These are phyloP conservation scores for Aegypius monachus DNA, from an alignment of 2,113 vertebrate species.

Conservation along the genomic window DNA sequence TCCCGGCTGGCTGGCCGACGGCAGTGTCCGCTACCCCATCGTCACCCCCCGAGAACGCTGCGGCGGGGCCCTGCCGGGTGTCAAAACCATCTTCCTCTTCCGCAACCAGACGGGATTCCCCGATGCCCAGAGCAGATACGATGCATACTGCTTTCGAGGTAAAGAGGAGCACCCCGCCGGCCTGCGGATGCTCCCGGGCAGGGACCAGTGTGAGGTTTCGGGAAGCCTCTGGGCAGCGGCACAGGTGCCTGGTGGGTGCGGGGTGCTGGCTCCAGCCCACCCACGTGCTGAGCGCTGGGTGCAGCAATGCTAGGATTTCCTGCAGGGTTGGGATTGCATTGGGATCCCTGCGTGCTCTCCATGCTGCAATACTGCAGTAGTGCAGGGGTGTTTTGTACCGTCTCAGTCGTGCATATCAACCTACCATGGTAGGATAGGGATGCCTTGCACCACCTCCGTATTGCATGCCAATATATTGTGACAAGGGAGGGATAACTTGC, in stretches of 20 bases:
- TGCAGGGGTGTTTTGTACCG: fast-evolving
- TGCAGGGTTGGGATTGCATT: fast-evolving
- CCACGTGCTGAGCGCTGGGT: fast-evolving
- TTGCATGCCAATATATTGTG: background rate
- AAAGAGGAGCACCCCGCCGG: background rate
- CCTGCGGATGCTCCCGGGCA: fast-evolving
- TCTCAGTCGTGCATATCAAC: fast-evolving
- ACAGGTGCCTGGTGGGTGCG: fast-evolving
- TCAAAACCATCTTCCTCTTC: constrained; percentile 88
- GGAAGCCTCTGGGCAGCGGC: background rate
- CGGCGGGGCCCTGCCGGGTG: constrained; percentile 83
- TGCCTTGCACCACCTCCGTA: background rate
- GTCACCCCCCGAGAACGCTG: constrained; percentile 86
- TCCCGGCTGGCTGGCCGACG: constrained; percentile 91
- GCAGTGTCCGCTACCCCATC: constrained; percentile 92
- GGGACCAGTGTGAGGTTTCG: background rate
- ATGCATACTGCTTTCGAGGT: constrained; percentile 93
- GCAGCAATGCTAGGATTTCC: background rate
- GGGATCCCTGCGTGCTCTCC: fast-evolving
- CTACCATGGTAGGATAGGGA: fast-evolving
- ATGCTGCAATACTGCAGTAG: background rate
- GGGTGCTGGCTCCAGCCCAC: background rate
- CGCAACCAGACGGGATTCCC: constrained; percentile 94
- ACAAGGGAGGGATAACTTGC: background rate
- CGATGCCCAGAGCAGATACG: constrained; percentile 77